Conservation (phyloP, 2,888 invertebrate genomes). For the Platypus cylindrus region DNA sequence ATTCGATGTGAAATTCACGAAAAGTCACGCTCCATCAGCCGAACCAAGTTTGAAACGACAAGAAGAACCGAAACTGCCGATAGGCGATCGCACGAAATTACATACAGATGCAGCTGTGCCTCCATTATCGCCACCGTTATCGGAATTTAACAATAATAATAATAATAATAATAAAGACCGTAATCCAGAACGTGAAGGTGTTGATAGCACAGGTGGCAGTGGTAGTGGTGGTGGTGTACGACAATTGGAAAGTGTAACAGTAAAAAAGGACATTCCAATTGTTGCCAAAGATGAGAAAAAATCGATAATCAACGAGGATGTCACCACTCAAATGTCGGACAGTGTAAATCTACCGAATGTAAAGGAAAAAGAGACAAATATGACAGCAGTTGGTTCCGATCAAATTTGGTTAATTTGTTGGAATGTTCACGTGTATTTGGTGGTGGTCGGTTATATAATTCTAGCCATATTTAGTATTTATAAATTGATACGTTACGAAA, state of each 20-base stretch:
- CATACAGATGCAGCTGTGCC: constrained; percentile 4
- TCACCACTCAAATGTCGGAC: constrained; percentile 33
- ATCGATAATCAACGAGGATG: constrained; percentile 20
- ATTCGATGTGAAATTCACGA: constrained; percentile 25
- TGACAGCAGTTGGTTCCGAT: constrained; percentile 31
- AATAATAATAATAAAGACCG: constrained; percentile 19
- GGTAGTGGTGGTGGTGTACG: too few relatives aligned
- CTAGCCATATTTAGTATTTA: constrained; percentile 75
- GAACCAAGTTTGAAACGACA: constrained; percentile 26
- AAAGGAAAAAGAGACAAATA: constrained; percentile 34
- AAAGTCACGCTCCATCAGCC: constrained; percentile 23
- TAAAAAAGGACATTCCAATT: constrained; percentile 29
- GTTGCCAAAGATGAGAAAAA: constrained; percentile 19
- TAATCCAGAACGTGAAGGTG: too few relatives aligned
- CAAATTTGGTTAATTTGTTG: constrained; percentile 73
- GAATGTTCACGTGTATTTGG: constrained; percentile 83
- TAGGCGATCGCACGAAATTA: constrained; percentile 11
- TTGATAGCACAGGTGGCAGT: too few relatives aligned
- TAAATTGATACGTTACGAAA: constrained; percentile 75
- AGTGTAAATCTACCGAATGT: constrained; percentile 48
- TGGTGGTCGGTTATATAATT: constrained; percentile 72
- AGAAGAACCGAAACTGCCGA: constrained; percentile 13
- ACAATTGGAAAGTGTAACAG: constrained; percentile 32
- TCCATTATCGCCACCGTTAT: constrained; percentile 15
- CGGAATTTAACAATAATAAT: too few relatives aligned